phyloP scores from a whole-genome alignment of 2,113 vertebrate genomes.

The Ancistrus triradiatus region DNA sequence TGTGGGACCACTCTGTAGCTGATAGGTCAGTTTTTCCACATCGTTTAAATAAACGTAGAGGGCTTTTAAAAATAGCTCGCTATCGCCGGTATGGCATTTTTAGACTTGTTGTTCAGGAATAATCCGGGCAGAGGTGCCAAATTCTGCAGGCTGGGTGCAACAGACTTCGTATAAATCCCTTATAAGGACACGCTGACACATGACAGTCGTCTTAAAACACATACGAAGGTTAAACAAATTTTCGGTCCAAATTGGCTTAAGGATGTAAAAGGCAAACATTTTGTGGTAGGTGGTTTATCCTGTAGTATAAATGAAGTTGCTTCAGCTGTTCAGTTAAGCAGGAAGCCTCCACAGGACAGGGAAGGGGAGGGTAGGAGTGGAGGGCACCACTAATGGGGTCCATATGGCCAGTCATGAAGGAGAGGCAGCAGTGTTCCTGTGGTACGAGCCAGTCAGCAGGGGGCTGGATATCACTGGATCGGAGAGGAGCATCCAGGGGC shows the following conservation, averaged over 20 bases:
- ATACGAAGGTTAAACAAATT: background rate
- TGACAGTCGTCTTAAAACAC: background rate
- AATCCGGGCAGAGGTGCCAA: no score
- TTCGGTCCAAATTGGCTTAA: background rate
- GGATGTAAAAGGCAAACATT: constrained; percentile 1
- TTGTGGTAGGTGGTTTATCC: constrained; percentile 13
- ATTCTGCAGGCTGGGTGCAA: no score
- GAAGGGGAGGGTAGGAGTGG: constrained; percentile 5
- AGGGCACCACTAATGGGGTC: constrained; percentile 37
- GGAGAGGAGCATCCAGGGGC: no score
- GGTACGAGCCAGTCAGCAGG: background rate
- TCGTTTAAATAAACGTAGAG: no score
- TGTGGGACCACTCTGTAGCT: no score
- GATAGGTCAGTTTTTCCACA: no score
- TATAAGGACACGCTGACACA: background rate
- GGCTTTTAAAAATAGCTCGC: no score
- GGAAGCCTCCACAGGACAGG: constrained; percentile 5
- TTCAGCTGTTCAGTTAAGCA: constrained; percentile 14
- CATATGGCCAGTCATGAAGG: constrained; percentile 42
- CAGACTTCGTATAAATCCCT: background rate
- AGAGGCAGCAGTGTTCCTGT: background rate
- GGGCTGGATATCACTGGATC: no score
- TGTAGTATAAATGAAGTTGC: constrained; percentile 20
- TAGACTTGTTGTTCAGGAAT: no score
- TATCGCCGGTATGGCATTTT: no score